Evolutionary conservation across 2,113 vertebrate genomes (phyloP).

Genomic region (Agelaius phoeniceus): DNA sequence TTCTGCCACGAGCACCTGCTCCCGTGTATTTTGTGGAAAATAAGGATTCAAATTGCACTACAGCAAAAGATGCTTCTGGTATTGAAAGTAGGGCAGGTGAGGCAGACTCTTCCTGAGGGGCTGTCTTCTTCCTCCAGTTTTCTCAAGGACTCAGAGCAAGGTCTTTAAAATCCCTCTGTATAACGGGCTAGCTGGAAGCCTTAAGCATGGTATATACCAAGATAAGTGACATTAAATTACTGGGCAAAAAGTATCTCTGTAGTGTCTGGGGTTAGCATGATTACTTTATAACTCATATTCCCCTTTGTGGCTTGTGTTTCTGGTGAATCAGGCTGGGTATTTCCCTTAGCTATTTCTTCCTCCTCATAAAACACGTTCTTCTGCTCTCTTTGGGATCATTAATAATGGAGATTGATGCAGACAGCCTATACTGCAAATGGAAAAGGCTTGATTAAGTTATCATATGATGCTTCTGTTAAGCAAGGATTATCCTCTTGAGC

Average conservation of each 20-base stretch:
- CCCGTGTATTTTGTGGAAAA: background rate
- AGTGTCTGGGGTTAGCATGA: background rate
- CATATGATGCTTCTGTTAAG: background rate
- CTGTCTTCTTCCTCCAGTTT: background rate
- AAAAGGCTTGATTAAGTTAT: constrained; percentile 57
- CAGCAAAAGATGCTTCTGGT: background rate
- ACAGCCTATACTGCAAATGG: background rate
- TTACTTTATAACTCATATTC: background rate
- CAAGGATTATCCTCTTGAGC: constrained; percentile 37
- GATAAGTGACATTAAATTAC: background rate
- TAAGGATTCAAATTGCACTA: background rate
- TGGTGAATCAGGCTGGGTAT: background rate
- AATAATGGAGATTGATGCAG: constrained; percentile 47
- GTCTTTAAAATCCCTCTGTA: background rate
- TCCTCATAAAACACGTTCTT: background rate
- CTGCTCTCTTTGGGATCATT: constrained; percentile 30
- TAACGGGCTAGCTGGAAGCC: background rate
- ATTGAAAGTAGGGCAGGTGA: background rate
- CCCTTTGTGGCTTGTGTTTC: background rate
- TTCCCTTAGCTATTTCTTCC: background rate
- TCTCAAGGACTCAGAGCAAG: background rate
- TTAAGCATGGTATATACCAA: background rate
- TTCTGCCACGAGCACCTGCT: background rate
- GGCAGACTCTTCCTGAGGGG: background rate
- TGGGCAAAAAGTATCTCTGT: background rate